Conservation (phyloP, 2,888 invertebrate genomes). For the Spisula subtruncata region DNA sequence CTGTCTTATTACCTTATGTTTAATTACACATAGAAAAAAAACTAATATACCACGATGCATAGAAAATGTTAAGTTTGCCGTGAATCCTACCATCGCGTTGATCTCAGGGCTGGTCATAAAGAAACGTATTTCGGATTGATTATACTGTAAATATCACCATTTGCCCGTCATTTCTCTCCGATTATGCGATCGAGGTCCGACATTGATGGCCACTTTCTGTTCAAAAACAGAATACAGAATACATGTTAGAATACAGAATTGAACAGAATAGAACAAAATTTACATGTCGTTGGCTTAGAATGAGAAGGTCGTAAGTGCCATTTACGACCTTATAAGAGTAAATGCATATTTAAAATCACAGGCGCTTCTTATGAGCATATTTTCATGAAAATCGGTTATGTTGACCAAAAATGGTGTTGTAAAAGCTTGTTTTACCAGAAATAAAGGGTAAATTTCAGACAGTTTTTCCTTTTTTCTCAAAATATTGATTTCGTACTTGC, state of each 20-base stretch:
- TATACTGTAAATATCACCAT: conserved; percentile 5
- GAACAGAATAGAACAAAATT: too few species aligned
- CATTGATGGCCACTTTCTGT: not conserved
- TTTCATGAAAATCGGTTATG: too few species aligned
- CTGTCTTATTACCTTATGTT: not conserved
- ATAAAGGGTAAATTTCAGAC: too few species aligned
- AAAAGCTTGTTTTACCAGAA: too few species aligned
- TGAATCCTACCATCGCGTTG: not conserved
- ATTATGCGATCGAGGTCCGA: not conserved
- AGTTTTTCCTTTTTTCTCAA: too few species aligned
- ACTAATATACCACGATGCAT: not conserved
- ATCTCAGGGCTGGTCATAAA: not conserved
- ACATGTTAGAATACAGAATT: not conserved
- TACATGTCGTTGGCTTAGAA: too few species aligned
- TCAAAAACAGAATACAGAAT: not conserved
- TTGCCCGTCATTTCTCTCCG: not conserved
- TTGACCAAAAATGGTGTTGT: too few species aligned
- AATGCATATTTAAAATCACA: too few species aligned
- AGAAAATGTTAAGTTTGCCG: not conserved
- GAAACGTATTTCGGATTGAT: not conserved
- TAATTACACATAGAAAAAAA: not conserved
- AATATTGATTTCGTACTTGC: too few species aligned
- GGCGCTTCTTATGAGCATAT: too few species aligned
- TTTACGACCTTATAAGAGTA: too few species aligned
- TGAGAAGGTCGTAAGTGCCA: too few species aligned